Evolutionary conservation across 92 coral and sea anemone species (phyloP), one percentile per base, ranked within the genome.

Genomic region (Epizoanthus ramosus): DNA sequence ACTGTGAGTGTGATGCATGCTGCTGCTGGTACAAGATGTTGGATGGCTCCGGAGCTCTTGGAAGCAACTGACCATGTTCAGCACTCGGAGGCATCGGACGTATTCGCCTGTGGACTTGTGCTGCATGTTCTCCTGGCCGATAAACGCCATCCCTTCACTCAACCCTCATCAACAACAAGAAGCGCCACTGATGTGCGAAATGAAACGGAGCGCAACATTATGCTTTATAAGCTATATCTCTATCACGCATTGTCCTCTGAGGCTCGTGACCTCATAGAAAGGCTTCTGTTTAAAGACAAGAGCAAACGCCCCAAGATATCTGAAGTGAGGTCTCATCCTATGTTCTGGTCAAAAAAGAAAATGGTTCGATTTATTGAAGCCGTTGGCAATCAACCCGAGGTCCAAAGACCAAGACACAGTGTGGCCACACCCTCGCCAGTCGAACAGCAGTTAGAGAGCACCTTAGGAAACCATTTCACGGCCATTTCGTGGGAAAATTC

Each of bases 91-190:
- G 63, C 84, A 15, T 83, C 91, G 0, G 91, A 87, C 57, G 35
- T 87, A 19, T 87, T 83, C 60, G n/a, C 91, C 0, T 83, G 91
- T 83, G 91, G 91, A 15, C 87, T 83, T 25, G 43, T 87, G 2
- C 63, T 83, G 14, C 88, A 83, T 50, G 83, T 52, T 28, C 63
- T 87, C 58, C 47, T 87, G 23, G 61, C 90, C 8, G 74, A 7
- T 0, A 63, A 67, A 52, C 75, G 58, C 14, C 91, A 87, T 57
- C 91, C 87, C 57, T 87, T 87, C 75, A 22, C 19, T 18, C 83
- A 70, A 33, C 31, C 22, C 23, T 68, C 31, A 28, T 4, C 6
- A 35, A 22, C 64, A 3, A 60, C 57, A 18, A 73, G 37, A 41
- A 37, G 82, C 43, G 45, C 17, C 10, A 13, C 18, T 16, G 71